These are phyloP conservation scores for Sigmodon hispidus DNA, from an alignment of 2,113 vertebrate genomes.

Conservation along the genomic window DNA sequence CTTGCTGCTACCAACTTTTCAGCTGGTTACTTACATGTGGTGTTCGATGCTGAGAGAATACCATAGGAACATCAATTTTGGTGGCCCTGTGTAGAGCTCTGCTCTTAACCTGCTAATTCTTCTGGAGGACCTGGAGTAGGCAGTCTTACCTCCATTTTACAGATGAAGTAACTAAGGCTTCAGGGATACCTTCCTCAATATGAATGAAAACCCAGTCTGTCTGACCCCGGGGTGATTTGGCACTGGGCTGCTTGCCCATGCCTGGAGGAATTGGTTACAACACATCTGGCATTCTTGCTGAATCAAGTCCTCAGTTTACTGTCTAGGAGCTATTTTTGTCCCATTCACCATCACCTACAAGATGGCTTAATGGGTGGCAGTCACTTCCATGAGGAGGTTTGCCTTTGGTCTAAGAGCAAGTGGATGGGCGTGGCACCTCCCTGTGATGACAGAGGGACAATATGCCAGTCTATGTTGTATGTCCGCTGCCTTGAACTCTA, in stretches of 20 bases:
- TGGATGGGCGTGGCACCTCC: not conserved
- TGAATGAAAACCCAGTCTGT: not conserved
- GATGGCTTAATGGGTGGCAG: not conserved
- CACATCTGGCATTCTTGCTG: not conserved
- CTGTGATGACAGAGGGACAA: not conserved
- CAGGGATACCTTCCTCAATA: not conserved
- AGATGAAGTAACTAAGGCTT: conserved; percentile 11
- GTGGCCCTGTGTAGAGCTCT: not conserved
- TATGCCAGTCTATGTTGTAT: not conserved
- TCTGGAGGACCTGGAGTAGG: not conserved
- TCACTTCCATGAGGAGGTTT: not conserved
- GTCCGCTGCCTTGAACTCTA: not conserved
- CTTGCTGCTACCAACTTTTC: not conserved
- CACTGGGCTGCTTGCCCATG: not conserved
- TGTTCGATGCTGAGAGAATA: not conserved
- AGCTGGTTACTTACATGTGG: not conserved
- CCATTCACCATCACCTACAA: not conserved
- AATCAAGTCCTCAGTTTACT: not conserved
- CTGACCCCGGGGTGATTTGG: not conserved
- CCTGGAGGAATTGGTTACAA: not conserved
- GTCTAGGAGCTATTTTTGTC: not conserved
- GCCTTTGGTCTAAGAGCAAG: not conserved
- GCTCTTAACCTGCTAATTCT: not conserved
- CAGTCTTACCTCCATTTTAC: not conserved
- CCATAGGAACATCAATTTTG: rapidly evolving